Evolutionary conservation across 2,888 invertebrate genomes (phyloP).

Genomic region (Erebia epiphron): DNA sequence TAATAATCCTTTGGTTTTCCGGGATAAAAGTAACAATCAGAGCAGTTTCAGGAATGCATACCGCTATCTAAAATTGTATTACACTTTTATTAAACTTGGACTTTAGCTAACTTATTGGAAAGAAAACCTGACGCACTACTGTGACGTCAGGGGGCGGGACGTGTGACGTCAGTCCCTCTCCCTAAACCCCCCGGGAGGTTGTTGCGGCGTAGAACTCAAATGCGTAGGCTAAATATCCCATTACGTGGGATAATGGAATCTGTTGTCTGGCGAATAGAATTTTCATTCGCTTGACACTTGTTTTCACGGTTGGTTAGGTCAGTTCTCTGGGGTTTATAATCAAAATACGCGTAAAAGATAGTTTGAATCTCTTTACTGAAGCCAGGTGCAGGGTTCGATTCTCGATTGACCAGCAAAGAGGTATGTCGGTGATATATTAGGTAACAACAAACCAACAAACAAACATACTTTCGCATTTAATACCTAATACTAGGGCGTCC

Average conservation of each 20-base stretch:
- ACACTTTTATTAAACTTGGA: no score
- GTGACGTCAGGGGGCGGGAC: slow-evolving; percentile 13
- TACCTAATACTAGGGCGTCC: neutral
- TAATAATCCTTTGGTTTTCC: no score
- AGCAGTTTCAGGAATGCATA: no score
- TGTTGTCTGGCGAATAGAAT: neutral
- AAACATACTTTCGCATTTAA: no score
- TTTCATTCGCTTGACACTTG: slow-evolving; percentile 2
- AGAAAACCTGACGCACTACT: neutral
- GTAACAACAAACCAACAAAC: no score
- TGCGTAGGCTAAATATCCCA: slow-evolving; percentile 13
- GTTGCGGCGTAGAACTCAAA: slow-evolving; percentile 16
- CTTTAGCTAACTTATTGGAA: neutral
- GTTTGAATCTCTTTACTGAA: neutral
- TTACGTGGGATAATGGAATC: slow-evolving; percentile 12
- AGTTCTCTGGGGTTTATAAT: slow-evolving; percentile 10
- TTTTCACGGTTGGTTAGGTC: slow-evolving; percentile 20
- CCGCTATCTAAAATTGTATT: no score
- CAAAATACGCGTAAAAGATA: neutral
- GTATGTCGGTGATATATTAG: no score
- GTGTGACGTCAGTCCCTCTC: neutral
- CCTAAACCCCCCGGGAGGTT: neutral
- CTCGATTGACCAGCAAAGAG: neutral
- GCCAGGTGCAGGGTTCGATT: neutral
- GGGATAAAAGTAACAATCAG: no score